Percentiles rank a stretch among this genome's conserved stretches.
These are phyloP conservation scores for Timema cristinae DNA, from an alignment of 2,888 invertebrate species.

Conservation along the genomic window DNA sequence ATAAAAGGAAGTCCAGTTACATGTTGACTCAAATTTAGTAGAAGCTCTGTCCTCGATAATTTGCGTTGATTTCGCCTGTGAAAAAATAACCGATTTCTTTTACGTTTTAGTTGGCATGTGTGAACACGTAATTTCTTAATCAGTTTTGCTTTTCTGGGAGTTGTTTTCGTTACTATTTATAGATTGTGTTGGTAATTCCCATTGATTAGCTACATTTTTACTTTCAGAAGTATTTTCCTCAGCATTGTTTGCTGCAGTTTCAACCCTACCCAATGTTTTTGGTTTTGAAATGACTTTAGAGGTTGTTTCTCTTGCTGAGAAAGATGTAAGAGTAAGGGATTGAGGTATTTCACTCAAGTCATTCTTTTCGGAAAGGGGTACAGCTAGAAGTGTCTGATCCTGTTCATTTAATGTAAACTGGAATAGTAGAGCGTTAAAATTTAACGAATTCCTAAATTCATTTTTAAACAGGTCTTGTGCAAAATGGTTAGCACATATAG, in stretches of 20 bases:
- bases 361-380: too few species aligned
- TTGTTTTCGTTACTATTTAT: background rate
- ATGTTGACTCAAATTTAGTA: background rate
- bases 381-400: background rate
- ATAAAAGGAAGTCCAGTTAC: background rate
- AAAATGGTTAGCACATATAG: slow-evolving; percentile 2
- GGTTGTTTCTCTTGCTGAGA: too few species aligned
- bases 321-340: too few species aligned
- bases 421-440: background rate
- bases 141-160: background rate
- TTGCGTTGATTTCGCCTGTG: background rate
- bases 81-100: background rate
- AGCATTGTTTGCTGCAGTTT: too few species aligned
- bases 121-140: background rate
- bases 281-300: too few species aligned
- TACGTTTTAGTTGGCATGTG: background rate
- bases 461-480: background rate
- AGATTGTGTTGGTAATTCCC: background rate
- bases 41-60: background rate
- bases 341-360: too few species aligned
- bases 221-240: too few species aligned
- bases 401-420: background rate
- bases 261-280: too few species aligned
- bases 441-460: background rate
- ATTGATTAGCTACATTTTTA: background rate